These are phyloP conservation scores for Megalonaias nervosa DNA, from an alignment of 1,140 invertebrate species.

Conservation along the genomic window DNA sequence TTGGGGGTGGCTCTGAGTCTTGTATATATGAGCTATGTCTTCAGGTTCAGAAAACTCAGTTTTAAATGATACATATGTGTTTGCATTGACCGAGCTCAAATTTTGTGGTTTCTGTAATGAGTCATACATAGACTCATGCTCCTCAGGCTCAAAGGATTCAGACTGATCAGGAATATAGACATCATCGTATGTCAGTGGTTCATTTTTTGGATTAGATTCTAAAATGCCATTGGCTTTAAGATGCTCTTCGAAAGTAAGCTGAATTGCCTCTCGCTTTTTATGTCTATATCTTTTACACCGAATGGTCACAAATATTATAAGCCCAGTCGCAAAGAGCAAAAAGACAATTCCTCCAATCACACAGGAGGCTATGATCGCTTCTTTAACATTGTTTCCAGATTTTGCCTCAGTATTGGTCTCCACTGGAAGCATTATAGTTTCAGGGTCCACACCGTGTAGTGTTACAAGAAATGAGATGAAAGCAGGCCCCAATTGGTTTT, in stretches of 20 bases:
- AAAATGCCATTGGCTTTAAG: slow-evolving; percentile 45
- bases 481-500: slow-evolving; percentile 52
- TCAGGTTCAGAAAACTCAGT: slow-evolving; percentile 52
- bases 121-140: slow-evolving; percentile 28
- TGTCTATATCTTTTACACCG: slow-evolving; percentile 37
- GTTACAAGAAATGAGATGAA: slow-evolving; percentile 53
- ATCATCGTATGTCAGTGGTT: slow-evolving; percentile 18
- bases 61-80: slow-evolving; percentile 60
- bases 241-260: slow-evolving; percentile 52
- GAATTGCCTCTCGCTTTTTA: slow-evolving; percentile 44
- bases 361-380: slow-evolving; percentile 50
- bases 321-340: slow-evolving; percentile 35
- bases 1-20: slow-evolving; percentile 16
- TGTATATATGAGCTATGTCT: slow-evolving; percentile 28
- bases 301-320: slow-evolving; percentile 38
- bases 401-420: neutral
- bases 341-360: slow-evolving; percentile 51
- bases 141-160: slow-evolving; percentile 15
- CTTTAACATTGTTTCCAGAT: slow-evolving; percentile 20
- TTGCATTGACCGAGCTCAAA: slow-evolving; percentile 28
- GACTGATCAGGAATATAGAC: slow-evolving; percentile 13
- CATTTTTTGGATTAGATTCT: slow-evolving; percentile 23
- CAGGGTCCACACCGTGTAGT: slow-evolving; percentile 41
- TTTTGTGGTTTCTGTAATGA: slow-evolving; percentile 29
- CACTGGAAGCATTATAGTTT: slow-evolving; percentile 8